A percentile compares a stretch with the other conserved stretches of the same genome.
phyloP scores from a whole-genome alignment of 2,888 invertebrate genomes.

The Eupithecia pulchellata region DNA sequence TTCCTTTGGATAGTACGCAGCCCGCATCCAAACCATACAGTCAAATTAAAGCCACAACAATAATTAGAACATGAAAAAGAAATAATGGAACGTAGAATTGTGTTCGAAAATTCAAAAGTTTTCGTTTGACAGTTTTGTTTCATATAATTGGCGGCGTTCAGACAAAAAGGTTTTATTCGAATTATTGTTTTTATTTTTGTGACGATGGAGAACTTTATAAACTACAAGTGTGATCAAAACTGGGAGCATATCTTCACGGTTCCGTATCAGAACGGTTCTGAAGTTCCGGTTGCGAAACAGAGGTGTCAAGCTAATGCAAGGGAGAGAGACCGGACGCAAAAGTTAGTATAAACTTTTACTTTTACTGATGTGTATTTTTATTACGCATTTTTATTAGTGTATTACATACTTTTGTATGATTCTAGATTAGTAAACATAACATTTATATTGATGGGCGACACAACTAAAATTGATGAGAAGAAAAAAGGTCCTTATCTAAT shows the following conservation, averaged over 20 bases:
- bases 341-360: conserved; percentile 83
- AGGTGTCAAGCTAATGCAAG: conserved; percentile 93
- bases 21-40: conserved; percentile 52
- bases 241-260: conserved; percentile 69
- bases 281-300: conserved; percentile 82
- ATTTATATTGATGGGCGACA: too few relatives aligned
- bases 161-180: conserved; percentile 12
- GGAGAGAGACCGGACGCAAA: conserved; percentile 92
- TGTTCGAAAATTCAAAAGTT: conserved; percentile 10
- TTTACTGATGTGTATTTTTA: too few relatives aligned
- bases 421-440: too few relatives aligned
- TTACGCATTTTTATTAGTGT: too few relatives aligned
- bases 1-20: conserved; percentile 69
- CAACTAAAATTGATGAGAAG: too few relatives aligned
- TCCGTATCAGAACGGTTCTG: conserved; percentile 61
- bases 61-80: neutral
- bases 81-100: neutral
- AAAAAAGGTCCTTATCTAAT: neutral
- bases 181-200: conserved; percentile 7
- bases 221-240: conserved; percentile 68
- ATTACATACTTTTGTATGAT: too few relatives aligned
- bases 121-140: neutral
- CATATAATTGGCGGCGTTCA: neutral
- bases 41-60: conserved; percentile 21
- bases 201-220: conserved; percentile 71